A percentile compares a stretch with the other conserved stretches of the same genome.
These are phyloP conservation scores for Lissocephala sabroskyi DNA, from an alignment of 2,888 invertebrate genomes.

Conservation along the genomic window DNA sequence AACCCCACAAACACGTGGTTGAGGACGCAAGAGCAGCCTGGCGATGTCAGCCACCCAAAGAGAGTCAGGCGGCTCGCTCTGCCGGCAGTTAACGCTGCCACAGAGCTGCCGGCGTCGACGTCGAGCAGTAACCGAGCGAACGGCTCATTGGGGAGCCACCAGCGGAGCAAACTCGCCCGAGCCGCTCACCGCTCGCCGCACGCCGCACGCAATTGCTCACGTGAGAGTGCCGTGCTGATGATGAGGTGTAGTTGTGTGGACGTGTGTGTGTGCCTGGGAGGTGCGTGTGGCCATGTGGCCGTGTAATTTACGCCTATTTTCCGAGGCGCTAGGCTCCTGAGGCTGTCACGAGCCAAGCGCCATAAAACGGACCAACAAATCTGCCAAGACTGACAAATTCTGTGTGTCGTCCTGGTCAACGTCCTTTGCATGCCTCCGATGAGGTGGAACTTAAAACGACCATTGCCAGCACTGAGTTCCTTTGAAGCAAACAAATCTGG, in stretches of 20 bases:
- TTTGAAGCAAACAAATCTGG: conserved; percentile 3
- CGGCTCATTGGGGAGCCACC: no score
- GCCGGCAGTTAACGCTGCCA: neutral
- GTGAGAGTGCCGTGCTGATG: neutral
- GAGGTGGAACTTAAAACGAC: no score
- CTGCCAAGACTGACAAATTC: neutral
- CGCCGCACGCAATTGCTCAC: neutral
- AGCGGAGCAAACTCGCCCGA: neutral
- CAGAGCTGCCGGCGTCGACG: neutral
- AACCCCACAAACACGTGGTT: conserved; percentile 46
- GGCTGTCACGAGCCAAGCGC: no score
- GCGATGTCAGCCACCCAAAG: conserved; percentile 6
- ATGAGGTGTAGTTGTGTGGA: conserved; percentile 1
- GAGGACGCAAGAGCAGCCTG: conserved; percentile 31
- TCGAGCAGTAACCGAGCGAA: neutral
- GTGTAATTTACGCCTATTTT: neutral
- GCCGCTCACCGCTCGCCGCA: neutral
- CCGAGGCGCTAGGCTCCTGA: no score
- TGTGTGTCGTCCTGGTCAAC: neutral
- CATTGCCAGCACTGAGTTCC: neutral
- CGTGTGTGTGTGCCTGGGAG: conserved; percentile 6
- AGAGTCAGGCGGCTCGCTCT: conserved; percentile 5
- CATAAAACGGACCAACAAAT: no score
- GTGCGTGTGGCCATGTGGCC: no score
- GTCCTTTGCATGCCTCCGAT: no score